Evolutionary conservation across 2,888 invertebrate genomes (phyloP).

Genomic region (Brenthis daphne): DNA sequence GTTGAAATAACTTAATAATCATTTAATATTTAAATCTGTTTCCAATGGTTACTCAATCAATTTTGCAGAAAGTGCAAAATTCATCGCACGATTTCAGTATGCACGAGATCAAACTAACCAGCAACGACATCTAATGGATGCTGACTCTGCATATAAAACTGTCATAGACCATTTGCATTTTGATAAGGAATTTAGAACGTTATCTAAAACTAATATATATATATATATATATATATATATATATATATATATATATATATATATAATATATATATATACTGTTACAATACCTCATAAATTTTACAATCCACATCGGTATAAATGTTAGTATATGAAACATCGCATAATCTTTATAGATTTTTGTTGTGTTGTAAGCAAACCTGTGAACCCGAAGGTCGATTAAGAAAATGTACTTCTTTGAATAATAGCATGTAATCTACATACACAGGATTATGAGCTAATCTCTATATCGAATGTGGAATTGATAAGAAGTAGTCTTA

Average conservation of each 20-base stretch:
- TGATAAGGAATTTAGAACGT: conserved; percentile 1
- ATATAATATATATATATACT: neutral
- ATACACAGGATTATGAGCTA: too few relatives aligned
- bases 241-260: too few relatives aligned
- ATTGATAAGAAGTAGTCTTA: too few relatives aligned
- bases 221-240: too few relatives aligned
- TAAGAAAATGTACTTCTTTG: too few relatives aligned
- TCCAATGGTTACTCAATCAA: neutral
- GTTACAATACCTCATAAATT: neutral
- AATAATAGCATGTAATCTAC: too few relatives aligned
- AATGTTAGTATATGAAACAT: too few relatives aligned
- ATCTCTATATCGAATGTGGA: too few relatives aligned
- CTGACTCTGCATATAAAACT: conserved; percentile 5
- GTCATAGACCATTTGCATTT: conserved; percentile 1
- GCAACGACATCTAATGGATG: neutral
- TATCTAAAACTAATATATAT: neutral
- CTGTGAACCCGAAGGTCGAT: too few relatives aligned
- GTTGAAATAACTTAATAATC: neutral
- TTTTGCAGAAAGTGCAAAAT: neutral
- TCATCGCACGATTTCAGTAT: neutral
- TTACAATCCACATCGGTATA: neutral
- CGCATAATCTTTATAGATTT: too few relatives aligned
- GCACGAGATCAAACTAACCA: conserved; percentile 4
- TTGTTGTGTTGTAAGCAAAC: too few relatives aligned
- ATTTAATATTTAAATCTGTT: neutral